phyloP scores from a whole-genome alignment of 2,113 vertebrate species.

The Xiphias gladius region DNA sequence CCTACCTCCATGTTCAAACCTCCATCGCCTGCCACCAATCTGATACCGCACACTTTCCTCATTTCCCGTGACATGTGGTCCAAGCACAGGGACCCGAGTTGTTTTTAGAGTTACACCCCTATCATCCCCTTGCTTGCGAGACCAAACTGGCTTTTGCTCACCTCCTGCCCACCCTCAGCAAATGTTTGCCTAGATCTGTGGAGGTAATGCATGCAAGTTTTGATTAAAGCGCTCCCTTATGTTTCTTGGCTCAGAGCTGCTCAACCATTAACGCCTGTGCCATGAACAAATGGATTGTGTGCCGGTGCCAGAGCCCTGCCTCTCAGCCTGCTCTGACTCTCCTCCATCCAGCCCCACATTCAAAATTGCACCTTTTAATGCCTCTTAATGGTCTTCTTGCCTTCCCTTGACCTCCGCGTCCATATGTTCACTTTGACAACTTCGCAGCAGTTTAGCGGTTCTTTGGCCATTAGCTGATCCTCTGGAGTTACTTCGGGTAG shows the following conservation, averaged over 20 bases:
- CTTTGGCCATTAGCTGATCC: constrained; percentile 5
- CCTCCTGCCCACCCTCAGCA: constrained; percentile 49
- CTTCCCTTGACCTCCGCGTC: constrained; percentile 44
- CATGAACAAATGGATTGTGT: constrained; percentile 77
- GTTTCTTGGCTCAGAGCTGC: constrained; percentile 70
- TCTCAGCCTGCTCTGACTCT: constrained; percentile 58
- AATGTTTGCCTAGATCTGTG: constrained; percentile 53
- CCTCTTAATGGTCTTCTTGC: constrained; percentile 39
- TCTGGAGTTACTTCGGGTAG: neutral
- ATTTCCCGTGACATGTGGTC: constrained; percentile 63
- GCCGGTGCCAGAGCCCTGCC: constrained; percentile 56
- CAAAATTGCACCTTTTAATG: constrained; percentile 55
- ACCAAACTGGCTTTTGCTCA: constrained; percentile 39
- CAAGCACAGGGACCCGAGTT: constrained; percentile 56
- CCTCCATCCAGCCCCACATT: constrained; percentile 39
- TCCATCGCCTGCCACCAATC: constrained; percentile 55
- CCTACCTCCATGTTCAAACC: constrained; percentile 72
- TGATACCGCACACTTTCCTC: constrained; percentile 70
- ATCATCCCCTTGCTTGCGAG: constrained; percentile 1
- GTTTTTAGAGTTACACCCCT: constrained; percentile 63
- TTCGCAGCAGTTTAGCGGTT: constrained; percentile 31
- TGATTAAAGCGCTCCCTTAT: constrained; percentile 80
- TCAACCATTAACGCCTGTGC: constrained; percentile 69
- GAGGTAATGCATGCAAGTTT: constrained; percentile 74
- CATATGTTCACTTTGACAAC: constrained; percentile 57